Evolutionary conservation across 2,113 vertebrate genomes (phyloP), one percentile per base, ranked within the genome.

Genomic region (Delphinus delphis): DNA sequence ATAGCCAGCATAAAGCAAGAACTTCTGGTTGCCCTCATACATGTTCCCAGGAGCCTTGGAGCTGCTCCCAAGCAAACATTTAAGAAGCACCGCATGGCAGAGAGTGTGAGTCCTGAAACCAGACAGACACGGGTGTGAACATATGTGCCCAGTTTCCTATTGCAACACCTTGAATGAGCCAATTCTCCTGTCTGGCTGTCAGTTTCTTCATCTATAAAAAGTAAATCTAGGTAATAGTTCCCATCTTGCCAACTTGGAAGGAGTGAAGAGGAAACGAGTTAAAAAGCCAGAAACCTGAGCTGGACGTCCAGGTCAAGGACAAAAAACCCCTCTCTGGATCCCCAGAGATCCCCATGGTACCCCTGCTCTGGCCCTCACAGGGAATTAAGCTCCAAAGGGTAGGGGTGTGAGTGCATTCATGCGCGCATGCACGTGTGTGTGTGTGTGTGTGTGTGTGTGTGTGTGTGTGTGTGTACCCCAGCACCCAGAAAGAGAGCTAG

Each of bases 61-160:
- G 25, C 55, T 20, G 25, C 65, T 94, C 41, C n/a, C 0, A 2
- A 33, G 63, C 81, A 38, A 41, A 31, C 23, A 36, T 25, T 33
- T 79, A 12, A 44, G 73, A 62, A 87, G 25, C 1, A 12, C 14
- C 0, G 0, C 4, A 0, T 12, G 38, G 82, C 12, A 18, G 8
- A 80, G 44, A 11, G 11, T 18, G 18, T 1, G 62, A 36, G 50
- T 23, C 76, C 70, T 11, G 38, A 33, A 76, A 92, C 60, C 15
- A n/a, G 47, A 10, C 20, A 60, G 71, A 41, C 13, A 10, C 12
- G 18, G 60, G n/a, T 20, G 41, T 44, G 18, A 33, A 23, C 13
- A 0, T 1, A 11, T 13, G 44, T 26, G 67, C 21, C 50, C 25
- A n/a, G 6, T 36, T 36, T 71, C 60, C 38, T 36, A 12, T 1